Evolutionary conservation across 2,888 invertebrate species (phyloP).

Genomic region (Stenotaenia linearis): DNA sequence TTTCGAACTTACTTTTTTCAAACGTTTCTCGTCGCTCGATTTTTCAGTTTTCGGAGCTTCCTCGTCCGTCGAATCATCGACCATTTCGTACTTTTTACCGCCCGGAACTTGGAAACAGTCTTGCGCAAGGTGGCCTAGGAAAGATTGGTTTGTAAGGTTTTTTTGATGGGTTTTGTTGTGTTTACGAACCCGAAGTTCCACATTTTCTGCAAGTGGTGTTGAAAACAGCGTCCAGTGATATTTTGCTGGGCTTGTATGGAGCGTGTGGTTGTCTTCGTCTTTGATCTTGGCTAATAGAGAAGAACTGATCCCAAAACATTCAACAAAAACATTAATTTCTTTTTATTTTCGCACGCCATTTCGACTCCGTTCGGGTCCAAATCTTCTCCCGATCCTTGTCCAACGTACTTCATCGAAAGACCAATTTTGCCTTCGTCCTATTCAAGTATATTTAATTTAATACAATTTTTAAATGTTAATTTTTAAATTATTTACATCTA

Average conservation of each 20-base stretch:
- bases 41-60: not conserved
- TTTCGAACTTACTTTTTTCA: not conserved
- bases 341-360: not conserved
- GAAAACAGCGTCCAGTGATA: slow-evolving; percentile 45
- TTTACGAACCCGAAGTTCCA: slow-evolving; percentile 44
- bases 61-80: slow-evolving; percentile 38
- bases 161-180: no score
- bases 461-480: no score
- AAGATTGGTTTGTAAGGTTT: no score
- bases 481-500: slow-evolving; percentile 26
- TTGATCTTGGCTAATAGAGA: slow-evolving; percentile 43
- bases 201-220: slow-evolving; percentile 46
- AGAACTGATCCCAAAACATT: not conserved
- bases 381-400: slow-evolving; percentile 34
- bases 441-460: not conserved
- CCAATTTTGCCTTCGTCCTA: slow-evolving; percentile 34
- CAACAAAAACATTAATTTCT: not conserved
- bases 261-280: slow-evolving; percentile 40
- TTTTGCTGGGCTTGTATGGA: slow-evolving; percentile 40
- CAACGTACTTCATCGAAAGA: slow-evolving; percentile 35
- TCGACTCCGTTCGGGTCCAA: slow-evolving; percentile 35
- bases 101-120: slow-evolving; percentile 40
- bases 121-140: slow-evolving; percentile 34
- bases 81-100: slow-evolving; percentile 42
- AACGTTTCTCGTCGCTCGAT: not conserved